Conservation (phyloP, 2,797 vertebrate species). For the Mormyrops attenuatus region DNA sequence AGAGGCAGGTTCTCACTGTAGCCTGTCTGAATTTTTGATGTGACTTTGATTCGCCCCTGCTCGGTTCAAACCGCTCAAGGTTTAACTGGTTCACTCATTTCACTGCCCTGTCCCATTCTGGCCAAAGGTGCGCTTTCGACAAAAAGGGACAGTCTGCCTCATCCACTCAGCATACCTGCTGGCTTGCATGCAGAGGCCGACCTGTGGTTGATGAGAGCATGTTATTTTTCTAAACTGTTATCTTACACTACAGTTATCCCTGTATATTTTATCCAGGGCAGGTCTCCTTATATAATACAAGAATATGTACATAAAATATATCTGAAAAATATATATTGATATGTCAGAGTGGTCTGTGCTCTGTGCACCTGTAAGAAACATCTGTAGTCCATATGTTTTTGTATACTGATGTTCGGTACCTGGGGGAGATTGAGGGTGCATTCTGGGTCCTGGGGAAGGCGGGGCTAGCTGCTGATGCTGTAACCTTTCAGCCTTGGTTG, state of each 20-base stretch:
- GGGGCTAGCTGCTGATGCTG: neutral
- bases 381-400: constrained; percentile 54
- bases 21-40: neutral
- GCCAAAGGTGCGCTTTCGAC: neutral
- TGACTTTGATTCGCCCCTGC: neutral
- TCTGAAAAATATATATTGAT: constrained; percentile 31
- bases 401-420: constrained; percentile 46
- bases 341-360: constrained; percentile 27
- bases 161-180: neutral
- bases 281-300: constrained; percentile 39
- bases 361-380: constrained; percentile 5
- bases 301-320: constrained; percentile 35
- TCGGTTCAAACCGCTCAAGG: neutral
- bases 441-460: neutral
- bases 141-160: neutral
- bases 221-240: constrained; percentile 54
- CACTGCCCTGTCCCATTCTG: neutral
- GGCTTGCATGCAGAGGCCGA: constrained; percentile 28
- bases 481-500: neutral
- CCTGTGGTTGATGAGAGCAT: constrained; percentile 47
- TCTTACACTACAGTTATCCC: constrained; percentile 1
- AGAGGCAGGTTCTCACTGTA: neutral
- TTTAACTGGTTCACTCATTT: neutral
- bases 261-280: constrained; percentile 14
- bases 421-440: neutral